A percentile compares a stretch with the other conserved stretches of the same genome.
phyloP scores from a whole-genome alignment of 2,797 vertebrate species.

The Nyctalus aviator region DNA sequence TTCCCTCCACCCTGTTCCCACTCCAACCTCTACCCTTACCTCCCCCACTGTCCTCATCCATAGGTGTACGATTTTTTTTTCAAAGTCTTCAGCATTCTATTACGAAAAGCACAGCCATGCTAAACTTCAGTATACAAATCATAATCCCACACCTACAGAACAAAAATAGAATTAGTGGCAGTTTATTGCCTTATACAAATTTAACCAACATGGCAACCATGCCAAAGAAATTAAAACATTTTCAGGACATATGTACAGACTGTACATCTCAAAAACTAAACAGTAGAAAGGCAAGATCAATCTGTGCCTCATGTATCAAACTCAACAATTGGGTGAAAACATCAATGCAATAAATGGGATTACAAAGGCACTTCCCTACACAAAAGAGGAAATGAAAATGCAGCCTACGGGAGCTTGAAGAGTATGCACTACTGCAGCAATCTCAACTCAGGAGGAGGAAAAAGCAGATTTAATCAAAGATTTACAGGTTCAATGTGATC shows the following conservation, averaged over 20 bases:
- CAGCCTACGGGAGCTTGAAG: slow-evolving; percentile 89
- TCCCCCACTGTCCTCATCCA: too few species aligned
- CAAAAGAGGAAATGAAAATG: slow-evolving; percentile 89
- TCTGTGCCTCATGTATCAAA: slow-evolving; percentile 87
- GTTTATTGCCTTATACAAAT: slow-evolving; percentile 94
- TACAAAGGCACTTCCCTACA: slow-evolving; percentile 93
- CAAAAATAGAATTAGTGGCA: slow-evolving; percentile 91
- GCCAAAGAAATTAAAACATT: slow-evolving; percentile 96
- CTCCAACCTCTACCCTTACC: too few species aligned
- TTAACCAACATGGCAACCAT: slow-evolving; percentile 91
- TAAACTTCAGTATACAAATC: slow-evolving; percentile 89
- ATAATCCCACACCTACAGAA: slow-evolving; percentile 89
- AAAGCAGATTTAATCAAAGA: slow-evolving; percentile 88
- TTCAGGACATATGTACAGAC: slow-evolving; percentile 95
- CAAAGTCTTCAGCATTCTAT: slow-evolving; percentile 86
- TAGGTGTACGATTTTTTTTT: not conserved
- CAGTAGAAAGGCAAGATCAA: slow-evolving; percentile 90
- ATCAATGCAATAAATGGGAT: slow-evolving; percentile 88
- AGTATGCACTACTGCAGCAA: slow-evolving; percentile 90
- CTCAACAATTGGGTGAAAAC: slow-evolving; percentile 87
- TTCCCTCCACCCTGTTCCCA: too few species aligned
- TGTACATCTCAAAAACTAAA: slow-evolving; percentile 91
- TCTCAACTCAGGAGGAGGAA: slow-evolving; percentile 85
- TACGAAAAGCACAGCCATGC: slow-evolving; percentile 88
- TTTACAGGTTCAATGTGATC: slow-evolving; percentile 92